Evolutionary conservation across 2,888 invertebrate species (phyloP), one percentile per base, ranked within the genome.

Genomic region (Parnassius glacialis): DNA sequence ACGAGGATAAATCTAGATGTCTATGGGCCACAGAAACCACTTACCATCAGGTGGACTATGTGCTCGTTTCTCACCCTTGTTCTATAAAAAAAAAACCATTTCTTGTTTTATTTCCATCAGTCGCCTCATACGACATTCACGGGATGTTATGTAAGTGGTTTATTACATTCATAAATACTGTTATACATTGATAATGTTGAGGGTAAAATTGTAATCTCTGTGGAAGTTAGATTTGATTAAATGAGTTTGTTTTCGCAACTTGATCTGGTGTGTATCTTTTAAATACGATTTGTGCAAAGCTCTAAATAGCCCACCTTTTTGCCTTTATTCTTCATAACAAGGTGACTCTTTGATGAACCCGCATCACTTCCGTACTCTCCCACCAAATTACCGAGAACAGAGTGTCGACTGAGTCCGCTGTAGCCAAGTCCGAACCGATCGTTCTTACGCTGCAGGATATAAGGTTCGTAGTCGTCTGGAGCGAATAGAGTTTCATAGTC

Each of bases 341-440:
- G 67, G 70, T 89, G 89, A 66, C 92, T 92, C 3, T 58, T 77
- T 0, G 81, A 77, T 2, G 73, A 66, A 0, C 75, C 71, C 0
- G 71, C 70, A 0, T 77, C 76, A 47, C 69, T 75, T 0, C 85
- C 86, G 54, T 87, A 87, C 50, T 85, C 86, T 0, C 85, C 85
- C 0, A 70, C 72, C 57, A 88, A 62, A 48, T 76, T 84, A 0
- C 92, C 92, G 1, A 95, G 80, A 44, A 95, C 91, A 0, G 94
- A 93, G 62, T 93, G 92, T 57, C 95, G 92, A 70, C 95, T 94
- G 3, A 97, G 83, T 0, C 96, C 96, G 1, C 87, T 85, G 74
- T 97, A 97, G 0, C 96, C 96, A 58, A 97, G 89, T 0, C 97
- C 97, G 79, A 96, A 97, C 10, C 93, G 93, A 79, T 99, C 96